Evolutionary conservation across 2,113 vertebrate species (phyloP), one percentile per base, ranked within the genome.

Genomic region (Sclerurus mexicanus): DNA sequence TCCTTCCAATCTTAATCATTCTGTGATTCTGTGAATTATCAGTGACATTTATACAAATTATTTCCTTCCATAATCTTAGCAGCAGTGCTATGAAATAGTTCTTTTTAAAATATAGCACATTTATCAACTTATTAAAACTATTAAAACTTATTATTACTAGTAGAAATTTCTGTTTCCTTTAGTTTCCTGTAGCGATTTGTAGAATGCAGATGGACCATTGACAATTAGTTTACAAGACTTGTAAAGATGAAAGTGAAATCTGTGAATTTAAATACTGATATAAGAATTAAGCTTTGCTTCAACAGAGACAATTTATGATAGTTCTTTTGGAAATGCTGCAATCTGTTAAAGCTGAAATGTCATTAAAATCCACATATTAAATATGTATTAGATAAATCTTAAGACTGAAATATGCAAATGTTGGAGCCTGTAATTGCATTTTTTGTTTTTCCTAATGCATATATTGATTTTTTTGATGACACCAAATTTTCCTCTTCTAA

Each of bases 331-430:
- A 95, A 91, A 79, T 59, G 30, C n/a, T 88, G 46, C 63, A 87
- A 80, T 95, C 55, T 83, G 33, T 87, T 87, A 86, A 93, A 85
- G 64, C 52, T 83, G 52, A 95, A 95, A 74, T 96, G 5, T 50
- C 64, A 83, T 91, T 85, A 95, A 95, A 81, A 82, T 87, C 75
- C 28, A 55, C n/a, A 19, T 76, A 83, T 88, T 91, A 93, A 95
- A 78, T 95, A 96, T 90, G 52, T 81, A 81, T 95, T 89, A 84
- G 88, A 47, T 81, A 94, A 81, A 64, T 90, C 71, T 86, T 90
- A 88, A 93, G 60, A 90, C 85, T 86, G 69, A 90, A 78, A 78
- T 91, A 85, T 91, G 93, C 58, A 90, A 77, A 96, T 59, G 7
- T 47, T 59, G 18, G 47, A 72, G 47, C 56, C 35, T 39, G 9